These are phyloP conservation scores for Astropecten irregularis DNA, from an alignment of 53 echinoderm and acorn worm species.

Conservation along the genomic window DNA sequence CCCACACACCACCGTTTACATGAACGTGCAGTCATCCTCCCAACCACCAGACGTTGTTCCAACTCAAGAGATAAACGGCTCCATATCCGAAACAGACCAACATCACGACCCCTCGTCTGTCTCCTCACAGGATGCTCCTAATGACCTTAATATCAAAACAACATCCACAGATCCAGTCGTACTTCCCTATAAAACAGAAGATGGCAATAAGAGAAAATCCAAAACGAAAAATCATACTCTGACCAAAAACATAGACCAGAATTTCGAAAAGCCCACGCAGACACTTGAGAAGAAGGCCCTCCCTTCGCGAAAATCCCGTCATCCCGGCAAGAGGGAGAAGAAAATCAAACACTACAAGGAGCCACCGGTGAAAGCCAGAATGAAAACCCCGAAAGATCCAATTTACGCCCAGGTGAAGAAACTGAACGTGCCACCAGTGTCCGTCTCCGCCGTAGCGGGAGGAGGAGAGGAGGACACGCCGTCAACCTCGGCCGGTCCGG, in stretches of 20 bases:
- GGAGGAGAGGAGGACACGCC: not conserved
- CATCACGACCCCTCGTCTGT: not conserved
- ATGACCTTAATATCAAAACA: no score
- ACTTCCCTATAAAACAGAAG: not conserved
- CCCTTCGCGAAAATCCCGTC: not conserved
- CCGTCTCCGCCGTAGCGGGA: not conserved
- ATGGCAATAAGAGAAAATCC: not conserved
- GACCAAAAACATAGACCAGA: slow-evolving; percentile 49
- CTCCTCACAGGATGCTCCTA: not conserved
- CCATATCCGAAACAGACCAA: no score
- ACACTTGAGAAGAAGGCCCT: slow-evolving; percentile 28
- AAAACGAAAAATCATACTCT: slow-evolving; percentile 37
- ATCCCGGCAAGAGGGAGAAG: not conserved
- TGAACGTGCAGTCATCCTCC: not conserved
- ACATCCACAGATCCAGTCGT: not conserved
- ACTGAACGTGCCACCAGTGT: slow-evolving; percentile 14
- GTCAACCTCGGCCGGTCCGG: slow-evolving; percentile 2
- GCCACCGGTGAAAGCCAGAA: slow-evolving; percentile 36
- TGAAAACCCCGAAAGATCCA: slow-evolving; percentile 35
- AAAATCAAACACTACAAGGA: slow-evolving; percentile 42
- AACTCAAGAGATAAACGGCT: not conserved
- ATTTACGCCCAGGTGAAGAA: slow-evolving; percentile 46
- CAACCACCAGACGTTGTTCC: slow-evolving; percentile 56
- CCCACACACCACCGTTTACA: not conserved
- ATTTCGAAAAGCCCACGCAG: slow-evolving; percentile 14